Evolutionary conservation across 1,140 invertebrate genomes (phyloP), one percentile per base, ranked within the genome.

Genomic region (Drosophila paulistorum): DNA sequence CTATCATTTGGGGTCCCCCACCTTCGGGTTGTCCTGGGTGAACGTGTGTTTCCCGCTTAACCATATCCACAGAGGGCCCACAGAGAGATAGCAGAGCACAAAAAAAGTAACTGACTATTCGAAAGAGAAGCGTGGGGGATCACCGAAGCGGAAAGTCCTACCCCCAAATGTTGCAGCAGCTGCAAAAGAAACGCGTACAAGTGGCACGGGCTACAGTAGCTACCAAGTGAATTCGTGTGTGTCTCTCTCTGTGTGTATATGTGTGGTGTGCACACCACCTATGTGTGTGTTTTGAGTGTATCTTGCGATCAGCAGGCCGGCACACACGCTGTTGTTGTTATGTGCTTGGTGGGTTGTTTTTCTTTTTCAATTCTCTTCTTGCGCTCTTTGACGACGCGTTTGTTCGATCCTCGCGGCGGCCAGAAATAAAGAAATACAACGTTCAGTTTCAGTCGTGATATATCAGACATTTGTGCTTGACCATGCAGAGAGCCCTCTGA

Each of bases 131-230:
- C 60, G 58, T 70, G 73, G 60, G 76, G 74, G 61, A 74, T 67
- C 74, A 77, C 39, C 81, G 81, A 77, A 85, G 77, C 79, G 79
- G 60, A 82, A 82, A 82, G 70, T 85, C 74, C 81, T 81, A 66
- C 81, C 81, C 81, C 71, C 81, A 70, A 69, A 66, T 64, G 55
- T 41, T 9, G 51, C 37, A 64, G 65, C 81, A 85, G 81, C 77
- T 85, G 81, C 81, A 68, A 57, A 73, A 51, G 54, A 61, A 57
- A 63, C 63, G 60, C 42, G 66, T 51, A 59, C 51, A 51, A 85
- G 81, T 81, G 67, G 81, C 81, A 73, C 71, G 71, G 57, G 74
- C 70, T 65, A 65, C 14, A 66, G 35, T 37, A 20, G 9, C 45
- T 51, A 23, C 37, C 37, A 26, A 4, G 23, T 26, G 23, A 26